A percentile compares a stretch with the other conserved stretches of the same genome.
Evolutionary conservation across 2,113 vertebrate genomes (phyloP).

Genomic region (Pardalotus punctatus): DNA sequence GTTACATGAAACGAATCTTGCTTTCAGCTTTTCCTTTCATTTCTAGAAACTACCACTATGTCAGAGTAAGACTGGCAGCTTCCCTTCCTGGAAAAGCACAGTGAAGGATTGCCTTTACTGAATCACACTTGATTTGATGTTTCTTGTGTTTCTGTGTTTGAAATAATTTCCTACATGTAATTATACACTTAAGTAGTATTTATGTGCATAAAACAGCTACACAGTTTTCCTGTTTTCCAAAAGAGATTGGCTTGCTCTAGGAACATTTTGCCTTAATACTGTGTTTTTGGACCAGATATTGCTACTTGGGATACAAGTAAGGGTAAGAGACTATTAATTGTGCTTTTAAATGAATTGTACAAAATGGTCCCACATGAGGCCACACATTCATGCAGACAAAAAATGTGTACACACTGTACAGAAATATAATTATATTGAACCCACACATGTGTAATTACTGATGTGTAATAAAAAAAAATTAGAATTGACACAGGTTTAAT

Average conservation of each 20-base stretch:
- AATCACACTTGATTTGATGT: constrained; percentile 49
- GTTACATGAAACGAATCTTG: neutral
- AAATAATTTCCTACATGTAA: constrained; percentile 52
- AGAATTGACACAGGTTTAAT: neutral
- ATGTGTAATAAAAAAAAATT: neutral
- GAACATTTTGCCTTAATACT: neutral
- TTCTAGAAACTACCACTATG: neutral
- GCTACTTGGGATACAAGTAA: neutral
- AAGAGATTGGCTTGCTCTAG: neutral
- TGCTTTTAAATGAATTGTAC: neutral
- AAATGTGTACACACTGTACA: neutral
- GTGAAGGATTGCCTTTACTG: constrained; percentile 3
- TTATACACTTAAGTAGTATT: constrained; percentile 46
- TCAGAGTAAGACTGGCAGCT: neutral
- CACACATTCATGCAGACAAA: neutral
- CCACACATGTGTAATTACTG: neutral
- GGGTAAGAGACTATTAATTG: neutral
- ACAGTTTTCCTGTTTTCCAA: constrained; percentile 20
- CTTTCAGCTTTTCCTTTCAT: constrained; percentile 10
- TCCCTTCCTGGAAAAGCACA: constrained; percentile 25
- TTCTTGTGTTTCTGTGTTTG: constrained; percentile 34
- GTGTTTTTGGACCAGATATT: neutral
- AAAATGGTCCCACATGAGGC: neutral
- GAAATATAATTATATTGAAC: neutral
- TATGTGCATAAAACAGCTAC: constrained; percentile 5